These are phyloP conservation scores for Pseudochromis fuscus DNA, from an alignment of 2,797 vertebrate species.

Conservation along the genomic window DNA sequence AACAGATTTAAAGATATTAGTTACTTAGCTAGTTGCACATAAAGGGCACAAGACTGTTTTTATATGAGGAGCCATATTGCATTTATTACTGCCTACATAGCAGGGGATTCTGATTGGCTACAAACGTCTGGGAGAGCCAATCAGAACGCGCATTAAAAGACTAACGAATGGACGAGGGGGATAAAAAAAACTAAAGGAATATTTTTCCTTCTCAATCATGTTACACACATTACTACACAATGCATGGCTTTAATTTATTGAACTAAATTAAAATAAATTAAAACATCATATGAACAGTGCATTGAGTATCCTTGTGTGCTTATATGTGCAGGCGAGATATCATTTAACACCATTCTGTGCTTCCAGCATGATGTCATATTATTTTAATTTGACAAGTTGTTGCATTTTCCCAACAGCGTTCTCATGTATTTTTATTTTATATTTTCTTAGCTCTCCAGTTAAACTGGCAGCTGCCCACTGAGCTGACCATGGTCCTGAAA, in stretches of 20 bases:
- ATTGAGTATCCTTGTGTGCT: background rate
- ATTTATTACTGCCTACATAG: slow-evolving; percentile 97
- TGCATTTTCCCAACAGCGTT: background rate
- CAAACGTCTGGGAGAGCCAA: slow-evolving; percentile 82
- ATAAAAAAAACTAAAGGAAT: slow-evolving; percentile 61
- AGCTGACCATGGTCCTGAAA: slow-evolving; percentile 74
- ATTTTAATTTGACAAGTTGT: background rate
- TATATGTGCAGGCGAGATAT: background rate
- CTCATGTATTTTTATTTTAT: background rate
- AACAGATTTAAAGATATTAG: slow-evolving; percentile 84
- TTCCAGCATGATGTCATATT: background rate
- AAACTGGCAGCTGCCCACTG: slow-evolving; percentile 4
- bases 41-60: slow-evolving; percentile 88
- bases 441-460: background rate
- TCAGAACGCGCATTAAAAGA: slow-evolving; percentile 82
- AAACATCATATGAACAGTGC: background rate
- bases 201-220: slow-evolving; percentile 2
- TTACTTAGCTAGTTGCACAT: slow-evolving; percentile 85
- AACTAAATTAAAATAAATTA: background rate
- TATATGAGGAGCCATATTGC: slow-evolving; percentile 97
- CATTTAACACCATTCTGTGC: background rate
- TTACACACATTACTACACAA: background rate
- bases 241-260: background rate
- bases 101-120: slow-evolving; percentile 91
- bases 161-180: slow-evolving; percentile 56